Evolutionary conservation across 2,888 invertebrate genomes (phyloP).

Genomic region (Athetis lepigone): DNA sequence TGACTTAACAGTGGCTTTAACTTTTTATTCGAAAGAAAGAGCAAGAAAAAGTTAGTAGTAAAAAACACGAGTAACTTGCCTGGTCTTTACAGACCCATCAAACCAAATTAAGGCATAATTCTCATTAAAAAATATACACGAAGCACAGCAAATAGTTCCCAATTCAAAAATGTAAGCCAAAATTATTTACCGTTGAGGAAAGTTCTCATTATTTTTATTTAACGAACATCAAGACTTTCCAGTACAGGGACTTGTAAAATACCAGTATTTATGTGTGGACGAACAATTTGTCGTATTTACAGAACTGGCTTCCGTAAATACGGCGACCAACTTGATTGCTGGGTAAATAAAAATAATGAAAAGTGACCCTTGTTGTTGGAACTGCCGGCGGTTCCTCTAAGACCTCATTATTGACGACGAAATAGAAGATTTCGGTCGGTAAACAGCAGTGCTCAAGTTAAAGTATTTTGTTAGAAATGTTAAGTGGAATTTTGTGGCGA

Average conservation of each 20-base stretch:
- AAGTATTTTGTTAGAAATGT: slow-evolving; percentile 6
- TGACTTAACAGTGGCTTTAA: too few relatives aligned
- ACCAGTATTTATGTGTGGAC: slow-evolving; percentile 55
- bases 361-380: slow-evolving; percentile 65
- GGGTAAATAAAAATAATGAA: slow-evolving; percentile 83
- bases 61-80: too few relatives aligned
- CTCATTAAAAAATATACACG: neutral
- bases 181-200: slow-evolving; percentile 47
- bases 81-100: neutral
- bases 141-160: slow-evolving; percentile 5
- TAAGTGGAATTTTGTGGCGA: neutral
- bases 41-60: too few relatives aligned
- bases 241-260: slow-evolving; percentile 48
- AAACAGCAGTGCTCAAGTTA: slow-evolving; percentile 33
- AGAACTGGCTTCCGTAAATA: slow-evolving; percentile 62
- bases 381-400: slow-evolving; percentile 21
- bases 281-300: slow-evolving; percentile 75
- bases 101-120: neutral
- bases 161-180: slow-evolving; percentile 18
- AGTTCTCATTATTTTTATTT: slow-evolving; percentile 63
- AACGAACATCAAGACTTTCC: slow-evolving; percentile 32
- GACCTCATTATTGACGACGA: slow-evolving; percentile 58
- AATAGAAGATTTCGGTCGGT: slow-evolving; percentile 54
- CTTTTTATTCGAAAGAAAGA: too few relatives aligned
- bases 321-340: slow-evolving; percentile 76